Evolutionary conservation across 2,888 invertebrate genomes (phyloP).

Genomic region (Rhynchonema sp.): DNA sequence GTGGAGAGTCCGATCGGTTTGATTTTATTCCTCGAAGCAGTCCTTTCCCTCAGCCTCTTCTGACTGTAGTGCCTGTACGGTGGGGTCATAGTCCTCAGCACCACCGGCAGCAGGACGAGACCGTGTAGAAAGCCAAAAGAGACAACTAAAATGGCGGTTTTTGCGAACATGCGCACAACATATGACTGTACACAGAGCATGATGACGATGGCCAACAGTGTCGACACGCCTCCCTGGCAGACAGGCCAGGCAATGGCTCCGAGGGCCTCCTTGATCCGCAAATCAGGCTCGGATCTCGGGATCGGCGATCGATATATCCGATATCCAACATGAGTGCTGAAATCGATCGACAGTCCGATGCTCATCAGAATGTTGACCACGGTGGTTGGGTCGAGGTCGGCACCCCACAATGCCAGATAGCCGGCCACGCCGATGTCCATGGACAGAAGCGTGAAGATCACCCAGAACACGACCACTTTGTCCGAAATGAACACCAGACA

Average conservation of each 20-base stretch:
- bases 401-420: slow-evolving; percentile 24
- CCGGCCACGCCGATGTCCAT: slow-evolving; percentile 21
- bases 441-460: slow-evolving; percentile 21
- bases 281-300: too few species aligned
- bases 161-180: slow-evolving; percentile 24
- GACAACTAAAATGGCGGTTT: slow-evolving; percentile 23
- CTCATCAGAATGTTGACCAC: slow-evolving; percentile 27
- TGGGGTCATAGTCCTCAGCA: neutral
- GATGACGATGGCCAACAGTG: neutral
- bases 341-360: slow-evolving; percentile 26
- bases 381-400: slow-evolving; percentile 24
- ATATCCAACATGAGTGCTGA: slow-evolving; percentile 26
- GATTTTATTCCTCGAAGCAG: too few species aligned
- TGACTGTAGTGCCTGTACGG: too few species aligned
- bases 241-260: slow-evolving; percentile 27
- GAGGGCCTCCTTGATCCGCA: slow-evolving; percentile 18
- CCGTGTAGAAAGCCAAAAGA: slow-evolving; percentile 13
- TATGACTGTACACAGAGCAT: slow-evolving; percentile 24
- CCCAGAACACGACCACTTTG: slow-evolving; percentile 22
- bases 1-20: too few species aligned
- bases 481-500: slow-evolving; percentile 25
- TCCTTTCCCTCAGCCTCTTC: too few species aligned
- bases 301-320: slow-evolving; percentile 12
- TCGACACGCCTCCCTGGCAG: slow-evolving; percentile 12
- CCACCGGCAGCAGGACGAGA: slow-evolving; percentile 4